Conservation (phyloP, 2,797 vertebrate genomes). For the Serranus cabrilla region DNA sequence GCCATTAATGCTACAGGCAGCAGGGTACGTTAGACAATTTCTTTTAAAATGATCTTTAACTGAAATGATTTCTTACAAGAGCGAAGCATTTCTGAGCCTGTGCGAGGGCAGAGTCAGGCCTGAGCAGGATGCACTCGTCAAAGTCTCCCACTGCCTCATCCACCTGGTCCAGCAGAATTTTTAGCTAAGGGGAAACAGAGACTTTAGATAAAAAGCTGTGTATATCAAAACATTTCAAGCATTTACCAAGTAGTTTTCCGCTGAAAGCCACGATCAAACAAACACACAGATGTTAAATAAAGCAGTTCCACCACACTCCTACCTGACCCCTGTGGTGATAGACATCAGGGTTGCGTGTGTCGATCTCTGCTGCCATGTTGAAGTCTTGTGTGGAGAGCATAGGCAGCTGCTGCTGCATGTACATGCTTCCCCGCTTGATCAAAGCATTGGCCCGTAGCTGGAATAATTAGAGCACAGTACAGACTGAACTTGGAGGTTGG, state of each 20-base stretch:
- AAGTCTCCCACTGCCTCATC: constrained; percentile 98
- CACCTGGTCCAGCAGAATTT: constrained; percentile 98
- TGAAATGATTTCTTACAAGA: constrained; percentile 89
- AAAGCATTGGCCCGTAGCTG: constrained; percentile 96
- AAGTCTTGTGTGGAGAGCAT: constrained; percentile 95
- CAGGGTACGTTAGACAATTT: not conserved
- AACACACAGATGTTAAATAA: not conserved
- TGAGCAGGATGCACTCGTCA: constrained; percentile 96
- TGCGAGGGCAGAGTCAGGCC: constrained; percentile 96
- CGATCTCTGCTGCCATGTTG: constrained; percentile 96
- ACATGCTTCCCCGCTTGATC: constrained; percentile 98
- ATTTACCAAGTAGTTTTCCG: rapidly evolving
- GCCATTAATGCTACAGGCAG: not conserved
- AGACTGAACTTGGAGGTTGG: not conserved
- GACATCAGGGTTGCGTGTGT: constrained; percentile 94
- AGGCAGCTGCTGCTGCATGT: constrained; percentile 99
- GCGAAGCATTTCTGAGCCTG: constrained; percentile 99
- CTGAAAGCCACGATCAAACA: not conserved
- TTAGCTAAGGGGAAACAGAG: constrained; percentile 86
- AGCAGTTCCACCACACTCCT: constrained; percentile 9
- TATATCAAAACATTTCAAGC: not conserved
- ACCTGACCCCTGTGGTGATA: constrained; percentile 99
- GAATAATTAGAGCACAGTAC: rapidly evolving
- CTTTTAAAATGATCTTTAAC: not conserved
- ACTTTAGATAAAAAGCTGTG: not conserved